Conservation (phyloP, 2,888 invertebrate species). For the Eretmocerus hayati region DNA sequence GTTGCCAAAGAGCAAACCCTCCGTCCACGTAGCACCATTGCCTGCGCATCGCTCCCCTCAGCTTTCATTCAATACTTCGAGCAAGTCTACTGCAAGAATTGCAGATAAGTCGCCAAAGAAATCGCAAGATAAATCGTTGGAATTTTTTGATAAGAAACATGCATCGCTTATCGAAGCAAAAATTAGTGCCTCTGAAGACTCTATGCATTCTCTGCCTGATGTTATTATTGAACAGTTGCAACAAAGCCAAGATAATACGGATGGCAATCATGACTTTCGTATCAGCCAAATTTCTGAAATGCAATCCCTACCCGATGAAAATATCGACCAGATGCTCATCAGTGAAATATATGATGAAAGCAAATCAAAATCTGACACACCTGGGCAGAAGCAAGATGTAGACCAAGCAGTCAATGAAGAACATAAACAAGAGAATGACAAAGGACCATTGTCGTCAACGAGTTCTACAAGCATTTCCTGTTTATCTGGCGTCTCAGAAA, state of each 20-base stretch:
- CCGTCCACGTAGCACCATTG: constrained; percentile 27
- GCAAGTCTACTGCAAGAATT: constrained; percentile 4
- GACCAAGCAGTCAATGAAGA: neutral
- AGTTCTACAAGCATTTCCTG: constrained; percentile 38
- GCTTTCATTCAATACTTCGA: constrained; percentile 1
- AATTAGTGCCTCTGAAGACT: constrained; percentile 9
- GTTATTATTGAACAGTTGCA: constrained; percentile 17
- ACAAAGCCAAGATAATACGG: constrained; percentile 14
- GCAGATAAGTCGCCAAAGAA: constrained; percentile 8
- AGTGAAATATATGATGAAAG: constrained; percentile 16
- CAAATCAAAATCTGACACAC: constrained; percentile 11
- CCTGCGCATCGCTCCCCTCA: constrained; percentile 15
- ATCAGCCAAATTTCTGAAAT: constrained; percentile 17
- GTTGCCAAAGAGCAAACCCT: constrained; percentile 22
- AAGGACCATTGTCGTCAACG: constrained; percentile 28
- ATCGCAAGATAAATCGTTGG: constrained; percentile 1
- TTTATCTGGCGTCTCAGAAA: constrained; percentile 41
- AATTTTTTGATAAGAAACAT: constrained; percentile 4
- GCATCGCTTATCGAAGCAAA: neutral
- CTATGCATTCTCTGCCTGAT: constrained; percentile 17
- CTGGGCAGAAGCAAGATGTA: neutral
- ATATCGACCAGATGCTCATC: constrained; percentile 13
- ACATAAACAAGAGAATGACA: constrained; percentile 1
- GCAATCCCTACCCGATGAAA: constrained; percentile 19
- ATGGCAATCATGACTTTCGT: constrained; percentile 11